Evolutionary conservation across 2,113 vertebrate genomes (phyloP).

Genomic region (Myiopsitta monachus): DNA sequence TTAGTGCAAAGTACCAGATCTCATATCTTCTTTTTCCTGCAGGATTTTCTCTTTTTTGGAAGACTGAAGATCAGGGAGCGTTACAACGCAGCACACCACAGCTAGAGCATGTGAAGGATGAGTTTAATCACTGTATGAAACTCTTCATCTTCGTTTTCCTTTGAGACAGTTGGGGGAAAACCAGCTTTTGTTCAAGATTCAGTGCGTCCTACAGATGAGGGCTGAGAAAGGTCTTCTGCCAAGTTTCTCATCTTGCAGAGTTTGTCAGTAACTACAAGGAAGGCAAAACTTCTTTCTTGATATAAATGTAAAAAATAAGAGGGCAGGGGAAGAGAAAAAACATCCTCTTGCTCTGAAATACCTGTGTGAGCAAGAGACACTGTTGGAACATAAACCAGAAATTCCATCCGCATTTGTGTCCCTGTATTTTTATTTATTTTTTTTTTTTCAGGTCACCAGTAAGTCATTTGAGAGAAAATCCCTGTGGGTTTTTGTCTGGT

Average conservation of each 20-base stretch:
- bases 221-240: neutral
- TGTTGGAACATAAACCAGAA: neutral
- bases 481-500: neutral
- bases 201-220: neutral
- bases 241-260: neutral
- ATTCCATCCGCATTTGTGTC: rapidly evolving
- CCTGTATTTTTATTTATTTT: neutral
- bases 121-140: neutral
- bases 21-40: neutral
- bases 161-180: neutral
- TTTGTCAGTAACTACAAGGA: neutral
- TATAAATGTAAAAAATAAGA: neutral
- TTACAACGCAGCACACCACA: neutral
- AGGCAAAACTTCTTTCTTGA: neutral
- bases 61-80: neutral
- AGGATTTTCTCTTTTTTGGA: neutral
- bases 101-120: neutral
- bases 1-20: neutral
- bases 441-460: neutral
- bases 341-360: neutral
- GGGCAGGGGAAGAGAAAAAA: neutral
- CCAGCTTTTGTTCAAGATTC: neutral
- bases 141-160: neutral
- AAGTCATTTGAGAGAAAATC: neutral
- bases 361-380: neutral